phyloP scores from a whole-genome alignment of 1,140 invertebrate genomes.

The Heliothis subflexa region DNA sequence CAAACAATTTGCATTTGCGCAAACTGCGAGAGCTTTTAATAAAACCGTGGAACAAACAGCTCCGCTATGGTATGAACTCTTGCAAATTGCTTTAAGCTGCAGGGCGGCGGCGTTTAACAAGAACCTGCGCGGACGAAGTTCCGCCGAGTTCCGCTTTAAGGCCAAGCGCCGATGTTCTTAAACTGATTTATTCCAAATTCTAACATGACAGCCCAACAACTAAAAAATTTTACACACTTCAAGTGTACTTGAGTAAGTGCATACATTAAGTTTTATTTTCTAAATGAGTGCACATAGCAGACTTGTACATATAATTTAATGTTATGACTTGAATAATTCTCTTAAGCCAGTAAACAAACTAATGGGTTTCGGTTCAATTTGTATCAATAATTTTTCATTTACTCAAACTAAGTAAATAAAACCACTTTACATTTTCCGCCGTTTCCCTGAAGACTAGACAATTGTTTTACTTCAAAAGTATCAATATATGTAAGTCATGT shows the following conservation, averaged over 20 bases:
- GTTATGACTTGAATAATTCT: not conserved
- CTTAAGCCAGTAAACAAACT: not conserved
- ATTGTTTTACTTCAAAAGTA: too few relatives aligned
- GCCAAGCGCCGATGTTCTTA: constrained; percentile 43
- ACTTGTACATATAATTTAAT: too few relatives aligned
- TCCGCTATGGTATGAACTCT: constrained; percentile 69
- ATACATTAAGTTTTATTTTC: not conserved
- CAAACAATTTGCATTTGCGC: constrained; percentile 70
- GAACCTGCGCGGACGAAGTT: constrained; percentile 71
- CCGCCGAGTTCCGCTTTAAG: constrained; percentile 64
- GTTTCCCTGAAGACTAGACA: too few relatives aligned
- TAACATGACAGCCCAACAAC: not conserved
- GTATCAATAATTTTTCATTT: too few relatives aligned
- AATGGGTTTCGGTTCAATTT: not conserved
- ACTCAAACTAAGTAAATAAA: too few relatives aligned
- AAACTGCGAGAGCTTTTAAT: constrained; percentile 67
- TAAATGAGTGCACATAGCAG: too few relatives aligned
- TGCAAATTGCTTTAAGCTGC: constrained; percentile 82
- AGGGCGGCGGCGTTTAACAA: constrained; percentile 72
- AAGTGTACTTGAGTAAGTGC: not conserved
- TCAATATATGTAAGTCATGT: too few relatives aligned
- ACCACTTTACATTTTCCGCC: too few relatives aligned
- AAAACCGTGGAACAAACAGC: constrained; percentile 71
- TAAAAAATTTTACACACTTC: too few relatives aligned
- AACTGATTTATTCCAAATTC: not conserved